phyloP scores from a whole-genome alignment of 2,113 vertebrate species.

The Tychaedon coryphoeus region DNA sequence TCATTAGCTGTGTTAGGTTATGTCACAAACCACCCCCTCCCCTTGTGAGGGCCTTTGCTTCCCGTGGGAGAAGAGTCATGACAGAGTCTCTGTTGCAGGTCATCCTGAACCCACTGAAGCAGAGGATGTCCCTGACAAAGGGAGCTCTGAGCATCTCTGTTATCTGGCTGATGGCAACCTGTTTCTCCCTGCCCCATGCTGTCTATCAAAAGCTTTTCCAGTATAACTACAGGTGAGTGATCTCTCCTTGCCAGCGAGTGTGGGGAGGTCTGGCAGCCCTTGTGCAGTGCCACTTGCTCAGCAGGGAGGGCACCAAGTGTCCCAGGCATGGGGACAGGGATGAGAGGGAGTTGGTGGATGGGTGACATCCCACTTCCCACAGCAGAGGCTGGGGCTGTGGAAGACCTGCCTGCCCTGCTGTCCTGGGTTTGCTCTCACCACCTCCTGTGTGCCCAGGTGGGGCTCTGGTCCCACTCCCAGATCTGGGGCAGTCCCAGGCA shows the following conservation, averaged over 20 bases:
- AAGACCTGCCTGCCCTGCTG: background rate
- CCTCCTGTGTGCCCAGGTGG: accelerated
- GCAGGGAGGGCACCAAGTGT: background rate
- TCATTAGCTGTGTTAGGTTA: background rate
- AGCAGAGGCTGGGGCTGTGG: background rate
- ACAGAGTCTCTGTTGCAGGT: conserved; percentile 17
- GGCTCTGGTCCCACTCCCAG: background rate
- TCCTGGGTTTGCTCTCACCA: accelerated
- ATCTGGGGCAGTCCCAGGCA: background rate
- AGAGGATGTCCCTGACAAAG: conserved; percentile 51
- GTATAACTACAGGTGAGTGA: conserved; percentile 62
- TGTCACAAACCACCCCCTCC: background rate
- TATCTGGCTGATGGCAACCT: conserved; percentile 67
- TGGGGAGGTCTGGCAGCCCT: background rate
- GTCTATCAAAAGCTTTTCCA: conserved; percentile 67
- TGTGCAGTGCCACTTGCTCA: accelerated
- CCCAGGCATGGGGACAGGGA: background rate
- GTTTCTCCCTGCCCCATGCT: conserved; percentile 68
- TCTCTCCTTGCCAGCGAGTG: accelerated
- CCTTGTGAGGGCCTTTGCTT: background rate
- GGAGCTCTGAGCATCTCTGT: conserved; percentile 36
- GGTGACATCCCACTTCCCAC: background rate
- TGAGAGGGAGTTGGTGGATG: accelerated
- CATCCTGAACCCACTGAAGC: conserved; percentile 55
- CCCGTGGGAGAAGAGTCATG: accelerated